phyloP scores from a whole-genome alignment of 2,888 invertebrate genomes.

The Vanessa cardui region DNA sequence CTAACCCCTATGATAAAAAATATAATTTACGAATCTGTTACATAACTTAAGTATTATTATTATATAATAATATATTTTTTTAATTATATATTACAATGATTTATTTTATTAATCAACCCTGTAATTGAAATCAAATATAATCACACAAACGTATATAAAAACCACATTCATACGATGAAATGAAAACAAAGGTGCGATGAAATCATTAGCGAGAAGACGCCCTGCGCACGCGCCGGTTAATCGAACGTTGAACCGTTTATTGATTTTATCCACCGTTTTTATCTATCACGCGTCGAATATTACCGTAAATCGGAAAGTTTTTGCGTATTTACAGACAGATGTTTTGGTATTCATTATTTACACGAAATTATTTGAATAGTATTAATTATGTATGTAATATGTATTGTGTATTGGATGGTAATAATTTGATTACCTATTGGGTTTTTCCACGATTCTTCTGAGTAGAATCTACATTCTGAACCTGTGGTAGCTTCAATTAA shows the following conservation, averaged over 20 bases:
- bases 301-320: not conserved
- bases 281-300: not conserved
- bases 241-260: conserved; percentile 14
- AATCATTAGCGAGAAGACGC: conserved; percentile 51
- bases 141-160: not conserved
- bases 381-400: no score
- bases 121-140: not conserved
- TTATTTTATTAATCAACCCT: not conserved
- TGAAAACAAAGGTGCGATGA: conserved; percentile 48
- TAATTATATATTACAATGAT: no score
- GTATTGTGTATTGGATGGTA: no score
- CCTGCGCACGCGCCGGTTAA: conserved; percentile 35
- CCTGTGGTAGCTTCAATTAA: no score
- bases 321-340: not conserved
- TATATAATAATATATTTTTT: no score
- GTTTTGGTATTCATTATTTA: not conserved
- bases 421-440: no score
- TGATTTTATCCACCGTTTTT: conserved; percentile 5
- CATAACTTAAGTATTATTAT: no score
- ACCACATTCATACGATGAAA: not conserved
- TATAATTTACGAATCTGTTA: no score
- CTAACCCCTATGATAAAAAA: no score
- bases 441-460: no score
- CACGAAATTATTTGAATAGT: no score
- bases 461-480: no score